Evolutionary conservation across 2,888 invertebrate genomes (phyloP), one percentile per base, ranked within the genome.

Genomic region (Drosophila pseudotalamancana): DNA sequence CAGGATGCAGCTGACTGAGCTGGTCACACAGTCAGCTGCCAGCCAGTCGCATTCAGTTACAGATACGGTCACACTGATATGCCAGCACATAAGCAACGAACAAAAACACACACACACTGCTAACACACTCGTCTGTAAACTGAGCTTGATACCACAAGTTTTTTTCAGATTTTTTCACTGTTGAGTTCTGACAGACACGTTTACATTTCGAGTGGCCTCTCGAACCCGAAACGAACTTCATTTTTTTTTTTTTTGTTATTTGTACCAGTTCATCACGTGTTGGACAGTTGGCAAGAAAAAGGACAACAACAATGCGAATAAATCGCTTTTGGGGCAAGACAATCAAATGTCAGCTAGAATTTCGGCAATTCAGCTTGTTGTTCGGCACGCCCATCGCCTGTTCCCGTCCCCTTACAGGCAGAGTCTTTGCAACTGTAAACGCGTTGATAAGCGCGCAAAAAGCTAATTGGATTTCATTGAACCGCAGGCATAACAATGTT

Each of bases 401-500:
- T 12, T 11, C 3, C 21, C 9, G 11, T 11, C 16, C 18, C 8
- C n/a, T n/a, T n/a, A n/a, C n/a, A n/a, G n/a, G n/a, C n/a, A n/a
- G n/a, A n/a, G n/a, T n/a, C n/a, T 14, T 6, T 8, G 18, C 31
- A 65, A 69, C 63, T 75, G 77, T 56, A 69, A 68, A 59, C 64
- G 82, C 72, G 76, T 79, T 87, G 85, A 77, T 82, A 84, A 81
- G 70, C 70, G 55, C 67, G 40, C 59, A 51, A 57, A 66, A 84
- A 73, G 75, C 72, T 87, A 85, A 84, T 87, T 84, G 79, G 74
- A 85, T 87, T 87, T 61, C 66, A 79, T 69, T 77, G 66, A 63
- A 74, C 72, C 49, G 53, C 34, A 54, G 45, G 19, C 46, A 23
- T 8, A 21, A 19, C 12, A n/a, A 45, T 45, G 27, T 18, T 18